These are phyloP conservation scores for Oreochromis tanganicae DNA, from an alignment of 2,113 vertebrate species.

Conservation along the genomic window DNA sequence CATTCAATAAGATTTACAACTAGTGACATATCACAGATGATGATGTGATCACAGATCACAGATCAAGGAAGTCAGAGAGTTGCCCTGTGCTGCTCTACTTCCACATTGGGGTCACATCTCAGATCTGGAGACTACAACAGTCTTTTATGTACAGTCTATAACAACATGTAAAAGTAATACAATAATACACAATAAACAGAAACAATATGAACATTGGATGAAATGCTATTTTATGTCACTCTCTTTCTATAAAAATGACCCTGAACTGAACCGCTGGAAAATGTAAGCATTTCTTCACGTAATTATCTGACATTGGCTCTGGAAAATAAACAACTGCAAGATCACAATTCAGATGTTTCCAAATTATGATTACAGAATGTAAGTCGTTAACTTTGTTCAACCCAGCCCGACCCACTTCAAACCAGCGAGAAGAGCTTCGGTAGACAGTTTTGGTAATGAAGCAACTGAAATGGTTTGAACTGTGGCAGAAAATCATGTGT, in stretches of 20 bases:
- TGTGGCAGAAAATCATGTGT: neutral
- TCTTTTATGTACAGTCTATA: neutral
- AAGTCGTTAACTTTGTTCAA: neutral
- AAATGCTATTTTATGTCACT: neutral
- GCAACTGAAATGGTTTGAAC: neutral
- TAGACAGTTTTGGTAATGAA: neutral
- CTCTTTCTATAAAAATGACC: neutral
- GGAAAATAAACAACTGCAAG: neutral
- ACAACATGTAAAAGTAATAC: neutral
- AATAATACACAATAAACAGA: neutral
- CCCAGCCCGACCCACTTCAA: neutral
- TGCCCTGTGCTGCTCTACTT: neutral
- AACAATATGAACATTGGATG: neutral
- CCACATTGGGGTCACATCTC: neutral
- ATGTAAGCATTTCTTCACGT: neutral
- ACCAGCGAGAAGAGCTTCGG: neutral
- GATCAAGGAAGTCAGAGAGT: neutral
- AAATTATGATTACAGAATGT: neutral
- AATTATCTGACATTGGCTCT: neutral
- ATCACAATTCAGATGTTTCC: neutral
- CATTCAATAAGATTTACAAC: neutral
- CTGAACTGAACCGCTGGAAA: neutral
- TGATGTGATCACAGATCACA: neutral
- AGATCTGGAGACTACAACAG: neutral
- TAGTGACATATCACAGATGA: neutral